Evolutionary conservation across 2,797 vertebrate species (phyloP).

Genomic region (Propithecus deckenii): DNA sequence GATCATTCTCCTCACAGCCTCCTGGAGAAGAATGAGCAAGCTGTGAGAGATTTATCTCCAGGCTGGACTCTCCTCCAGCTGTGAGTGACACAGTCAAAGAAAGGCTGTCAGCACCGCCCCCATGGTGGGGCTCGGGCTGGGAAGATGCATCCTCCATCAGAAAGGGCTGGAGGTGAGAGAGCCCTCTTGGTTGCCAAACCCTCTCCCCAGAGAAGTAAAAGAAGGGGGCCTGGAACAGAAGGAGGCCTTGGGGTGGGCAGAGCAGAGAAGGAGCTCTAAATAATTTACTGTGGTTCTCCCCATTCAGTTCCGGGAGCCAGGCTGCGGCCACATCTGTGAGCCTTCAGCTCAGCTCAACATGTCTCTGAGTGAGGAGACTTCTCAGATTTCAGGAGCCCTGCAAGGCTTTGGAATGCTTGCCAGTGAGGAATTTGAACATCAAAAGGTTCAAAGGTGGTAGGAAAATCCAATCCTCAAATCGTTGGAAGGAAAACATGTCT

Average conservation of each 20-base stretch:
- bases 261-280: neutral
- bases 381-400: conserved; percentile 80
- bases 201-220: neutral
- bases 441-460: conserved; percentile 77
- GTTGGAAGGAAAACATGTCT: conserved; percentile 65
- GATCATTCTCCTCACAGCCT: conserved; percentile 61
- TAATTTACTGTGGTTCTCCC: neutral
- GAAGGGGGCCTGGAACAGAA: neutral
- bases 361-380: conserved; percentile 62
- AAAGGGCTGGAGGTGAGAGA: neutral
- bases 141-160: neutral
- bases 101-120: neutral
- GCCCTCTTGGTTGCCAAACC: neutral
- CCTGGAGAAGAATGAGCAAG: conserved; percentile 60
- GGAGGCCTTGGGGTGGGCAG: neutral
- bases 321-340: conserved; percentile 70
- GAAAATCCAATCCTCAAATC: conserved; percentile 72
- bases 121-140: neutral
- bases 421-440: conserved; percentile 77
- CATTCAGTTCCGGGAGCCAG: conserved; percentile 5
- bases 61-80: conserved; percentile 61
- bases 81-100: conserved; percentile 56
- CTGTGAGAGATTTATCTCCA: conserved; percentile 68
- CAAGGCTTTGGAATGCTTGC: conserved; percentile 70
- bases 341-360: conserved; percentile 43